Evolutionary conservation across 2,113 vertebrate genomes (phyloP).

Genomic region (Microtus oregoni): DNA sequence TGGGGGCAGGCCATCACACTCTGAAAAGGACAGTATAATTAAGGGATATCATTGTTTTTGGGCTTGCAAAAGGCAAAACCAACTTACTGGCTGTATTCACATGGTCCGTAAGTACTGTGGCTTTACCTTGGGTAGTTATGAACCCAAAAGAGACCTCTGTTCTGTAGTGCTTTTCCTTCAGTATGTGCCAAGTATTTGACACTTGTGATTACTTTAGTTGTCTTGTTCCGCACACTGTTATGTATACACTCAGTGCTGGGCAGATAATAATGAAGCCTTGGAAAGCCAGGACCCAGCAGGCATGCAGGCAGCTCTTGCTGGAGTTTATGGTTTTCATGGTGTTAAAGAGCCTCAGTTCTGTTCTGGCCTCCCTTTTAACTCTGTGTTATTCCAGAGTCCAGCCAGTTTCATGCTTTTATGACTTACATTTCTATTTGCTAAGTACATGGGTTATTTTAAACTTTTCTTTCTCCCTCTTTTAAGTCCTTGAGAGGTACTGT

Average conservation of each 20-base stretch:
- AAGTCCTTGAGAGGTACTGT: too few relatives aligned
- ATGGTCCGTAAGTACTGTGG: background rate
- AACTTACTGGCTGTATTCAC: background rate
- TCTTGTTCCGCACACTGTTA: background rate
- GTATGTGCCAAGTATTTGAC: background rate
- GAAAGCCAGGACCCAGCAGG: background rate
- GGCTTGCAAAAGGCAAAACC: background rate
- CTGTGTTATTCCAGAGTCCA: too few relatives aligned
- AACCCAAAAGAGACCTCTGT: background rate
- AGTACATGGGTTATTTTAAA: background rate
- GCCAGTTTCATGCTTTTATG: background rate
- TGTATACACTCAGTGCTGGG: background rate
- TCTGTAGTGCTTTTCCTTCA: background rate
- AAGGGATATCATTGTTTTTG: background rate
- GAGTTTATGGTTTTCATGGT: too few relatives aligned
- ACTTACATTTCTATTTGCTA: background rate
- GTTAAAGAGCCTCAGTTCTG: rapidly evolving
- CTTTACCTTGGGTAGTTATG: background rate
- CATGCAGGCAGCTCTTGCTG: background rate
- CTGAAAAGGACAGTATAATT: background rate
- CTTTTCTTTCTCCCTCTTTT: background rate
- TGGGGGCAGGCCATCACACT: background rate
- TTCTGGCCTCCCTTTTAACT: background rate
- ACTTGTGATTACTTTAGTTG: background rate
- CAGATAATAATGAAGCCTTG: background rate